phyloP scores from a whole-genome alignment of 2,797 vertebrate species.

The Sphaeramia orbicularis region DNA sequence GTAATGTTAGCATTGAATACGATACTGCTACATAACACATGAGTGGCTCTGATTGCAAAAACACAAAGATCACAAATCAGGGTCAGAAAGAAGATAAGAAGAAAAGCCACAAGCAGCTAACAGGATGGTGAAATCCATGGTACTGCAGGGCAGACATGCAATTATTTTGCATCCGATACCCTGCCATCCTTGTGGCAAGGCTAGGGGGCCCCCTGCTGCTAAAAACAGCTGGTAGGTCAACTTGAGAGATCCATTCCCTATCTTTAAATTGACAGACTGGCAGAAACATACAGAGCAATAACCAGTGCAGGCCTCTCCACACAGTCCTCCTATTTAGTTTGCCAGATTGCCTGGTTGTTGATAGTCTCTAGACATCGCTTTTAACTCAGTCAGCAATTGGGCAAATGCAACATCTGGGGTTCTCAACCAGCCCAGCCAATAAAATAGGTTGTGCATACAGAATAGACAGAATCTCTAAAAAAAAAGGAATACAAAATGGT shows the following conservation, averaged over 20 bases:
- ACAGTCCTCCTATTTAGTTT: conserved; percentile 62
- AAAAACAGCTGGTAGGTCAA: conserved; percentile 72
- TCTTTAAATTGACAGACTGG: conserved; percentile 79
- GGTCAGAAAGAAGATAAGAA: conserved; percentile 51
- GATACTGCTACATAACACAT: conserved; percentile 39
- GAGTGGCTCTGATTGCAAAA: conserved; percentile 33
- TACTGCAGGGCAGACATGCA: conserved; percentile 64
- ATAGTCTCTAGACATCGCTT: conserved; percentile 68
- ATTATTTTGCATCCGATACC: conserved; percentile 73
- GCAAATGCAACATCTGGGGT: conserved; percentile 69
- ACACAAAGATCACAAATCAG: conserved; percentile 51
- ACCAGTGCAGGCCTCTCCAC: conserved; percentile 58
- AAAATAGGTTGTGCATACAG: conserved; percentile 46
- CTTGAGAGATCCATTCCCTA: conserved; percentile 67
- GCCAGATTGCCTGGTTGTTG: conserved; percentile 73
- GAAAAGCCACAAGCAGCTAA: conserved; percentile 31
- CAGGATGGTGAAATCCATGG: conserved; percentile 56
- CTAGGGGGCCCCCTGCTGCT: conserved; percentile 69
- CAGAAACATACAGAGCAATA: conserved; percentile 66
- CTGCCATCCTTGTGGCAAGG: conserved; percentile 56
- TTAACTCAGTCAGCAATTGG: conserved; percentile 55
- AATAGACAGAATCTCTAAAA: conserved; percentile 52
- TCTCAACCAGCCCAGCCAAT: conserved; percentile 59
- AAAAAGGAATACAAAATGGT: conserved; percentile 60
- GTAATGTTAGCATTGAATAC: conserved; percentile 46